Conservation (phyloP, 2,888 invertebrate species). For the Pristionchus arcanus region DNA sequence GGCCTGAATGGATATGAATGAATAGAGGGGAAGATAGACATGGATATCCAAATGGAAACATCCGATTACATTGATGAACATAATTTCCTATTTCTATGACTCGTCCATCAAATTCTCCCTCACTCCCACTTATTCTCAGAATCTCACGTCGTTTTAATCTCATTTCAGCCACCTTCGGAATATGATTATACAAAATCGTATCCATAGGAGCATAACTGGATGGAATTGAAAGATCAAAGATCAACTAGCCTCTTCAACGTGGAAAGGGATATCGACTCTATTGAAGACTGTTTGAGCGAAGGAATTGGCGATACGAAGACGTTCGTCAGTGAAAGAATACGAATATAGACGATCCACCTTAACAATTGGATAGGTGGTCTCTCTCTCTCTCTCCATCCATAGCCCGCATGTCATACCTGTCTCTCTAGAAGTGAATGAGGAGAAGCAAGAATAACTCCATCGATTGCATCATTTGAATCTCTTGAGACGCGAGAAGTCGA, state of each 20-base stretch:
- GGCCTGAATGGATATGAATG: background rate
- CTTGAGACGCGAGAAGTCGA: constrained; percentile 60
- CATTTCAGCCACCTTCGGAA: background rate
- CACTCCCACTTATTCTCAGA: background rate
- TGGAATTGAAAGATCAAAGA: background rate
- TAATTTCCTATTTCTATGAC: background rate
- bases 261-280: constrained; percentile 50
- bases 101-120: background rate
- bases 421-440: constrained; percentile 63
- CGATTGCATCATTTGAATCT: constrained; percentile 56
- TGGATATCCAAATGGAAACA: background rate
- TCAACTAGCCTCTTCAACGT: constrained; percentile 32
- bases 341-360: constrained; percentile 66
- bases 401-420: constrained; percentile 55
- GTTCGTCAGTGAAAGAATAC: constrained; percentile 63
- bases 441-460: constrained; percentile 66
- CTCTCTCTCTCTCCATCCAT: no score
- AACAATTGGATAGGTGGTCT: no score
- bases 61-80: background rate
- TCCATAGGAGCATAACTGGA: background rate
- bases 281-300: constrained; percentile 70
- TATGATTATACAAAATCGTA: background rate
- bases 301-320: constrained; percentile 62
- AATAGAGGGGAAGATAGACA: background rate
- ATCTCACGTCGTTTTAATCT: background rate